A percentile compares a stretch with the other conserved stretches of the same genome.
These are phyloP conservation scores for Diglossa cyanea DNA, from an alignment of 2,797 vertebrate species.

Conservation along the genomic window DNA sequence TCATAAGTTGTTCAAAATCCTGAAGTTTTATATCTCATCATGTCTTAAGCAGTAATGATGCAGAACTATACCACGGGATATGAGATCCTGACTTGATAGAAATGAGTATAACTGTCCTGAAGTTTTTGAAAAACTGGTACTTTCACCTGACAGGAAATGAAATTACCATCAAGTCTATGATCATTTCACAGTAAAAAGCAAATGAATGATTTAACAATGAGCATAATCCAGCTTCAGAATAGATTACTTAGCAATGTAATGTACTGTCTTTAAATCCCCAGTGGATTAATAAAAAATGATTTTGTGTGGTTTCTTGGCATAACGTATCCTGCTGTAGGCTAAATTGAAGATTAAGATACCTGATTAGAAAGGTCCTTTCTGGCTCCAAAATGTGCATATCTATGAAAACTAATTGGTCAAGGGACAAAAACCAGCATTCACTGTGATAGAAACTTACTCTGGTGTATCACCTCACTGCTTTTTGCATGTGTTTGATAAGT, in stretches of 20 bases:
- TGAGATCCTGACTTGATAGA: not conserved
- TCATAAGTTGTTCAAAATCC: not conserved
- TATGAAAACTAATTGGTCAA: not conserved
- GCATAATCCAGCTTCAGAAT: not conserved
- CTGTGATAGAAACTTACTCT: not conserved
- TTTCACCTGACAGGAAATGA: not conserved
- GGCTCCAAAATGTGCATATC: not conserved
- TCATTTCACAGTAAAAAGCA: not conserved
- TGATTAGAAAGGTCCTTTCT: not conserved
- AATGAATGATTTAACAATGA: not conserved
- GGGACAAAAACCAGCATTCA: not conserved
- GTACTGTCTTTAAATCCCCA: conserved; percentile 1
- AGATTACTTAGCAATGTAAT: not conserved
- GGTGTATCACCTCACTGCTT: not conserved
- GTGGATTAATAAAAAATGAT: conserved; percentile 6
- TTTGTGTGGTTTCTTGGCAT: not conserved
- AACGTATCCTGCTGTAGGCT: not conserved
- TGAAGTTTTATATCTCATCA: not conserved
- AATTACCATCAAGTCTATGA: not conserved
- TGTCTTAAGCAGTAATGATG: not conserved
- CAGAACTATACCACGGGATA: not conserved
- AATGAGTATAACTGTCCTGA: not conserved
- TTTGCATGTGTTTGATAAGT: not conserved
- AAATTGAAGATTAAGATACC: not conserved
- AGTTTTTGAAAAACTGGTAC: not conserved